Percentiles rank a stretch among this genome's conserved stretches.
Conservation (phyloP, 2,797 vertebrate genomes). For the Tiaroga cobitis region DNA sequence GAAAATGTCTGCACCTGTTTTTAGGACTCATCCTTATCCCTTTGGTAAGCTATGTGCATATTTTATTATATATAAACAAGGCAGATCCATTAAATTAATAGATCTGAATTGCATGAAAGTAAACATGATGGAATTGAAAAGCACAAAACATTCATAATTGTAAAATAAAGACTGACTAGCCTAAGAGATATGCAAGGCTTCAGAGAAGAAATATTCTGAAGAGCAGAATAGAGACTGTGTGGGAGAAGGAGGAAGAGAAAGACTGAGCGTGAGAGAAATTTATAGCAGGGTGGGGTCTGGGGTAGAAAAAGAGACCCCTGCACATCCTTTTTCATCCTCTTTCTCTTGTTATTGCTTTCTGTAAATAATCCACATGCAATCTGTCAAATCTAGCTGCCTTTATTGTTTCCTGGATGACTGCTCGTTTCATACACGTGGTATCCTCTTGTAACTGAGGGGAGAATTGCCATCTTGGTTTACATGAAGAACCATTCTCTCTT, state of each 20-base stretch:
- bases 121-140: neutral
- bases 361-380: conserved; percentile 25
- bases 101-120: conserved; percentile 4
- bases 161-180: neutral
- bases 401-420: conserved; percentile 29
- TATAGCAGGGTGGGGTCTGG: neutral
- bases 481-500: conserved; percentile 31
- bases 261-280: neutral
- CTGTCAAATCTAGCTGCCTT: conserved; percentile 27
- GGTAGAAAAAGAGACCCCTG: neutral
- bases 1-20: conserved; percentile 43
- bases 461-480: conserved; percentile 35
- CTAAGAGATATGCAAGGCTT: neutral
- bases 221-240: neutral
- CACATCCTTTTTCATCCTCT: conserved; percentile 31
- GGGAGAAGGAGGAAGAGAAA: neutral
- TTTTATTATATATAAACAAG: conserved; percentile 7
- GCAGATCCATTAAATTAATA: conserved; percentile 2
- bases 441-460: conserved; percentile 7
- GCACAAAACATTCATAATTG: neutral
- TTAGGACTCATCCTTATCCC: conserved; percentile 46
- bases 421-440: conserved; percentile 10
- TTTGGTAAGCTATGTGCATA: conserved; percentile 49
- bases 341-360: conserved; percentile 26
- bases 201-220: neutral